phyloP scores from a whole-genome alignment of 2,113 vertebrate genomes.

The Oplegnathus fasciatus region DNA sequence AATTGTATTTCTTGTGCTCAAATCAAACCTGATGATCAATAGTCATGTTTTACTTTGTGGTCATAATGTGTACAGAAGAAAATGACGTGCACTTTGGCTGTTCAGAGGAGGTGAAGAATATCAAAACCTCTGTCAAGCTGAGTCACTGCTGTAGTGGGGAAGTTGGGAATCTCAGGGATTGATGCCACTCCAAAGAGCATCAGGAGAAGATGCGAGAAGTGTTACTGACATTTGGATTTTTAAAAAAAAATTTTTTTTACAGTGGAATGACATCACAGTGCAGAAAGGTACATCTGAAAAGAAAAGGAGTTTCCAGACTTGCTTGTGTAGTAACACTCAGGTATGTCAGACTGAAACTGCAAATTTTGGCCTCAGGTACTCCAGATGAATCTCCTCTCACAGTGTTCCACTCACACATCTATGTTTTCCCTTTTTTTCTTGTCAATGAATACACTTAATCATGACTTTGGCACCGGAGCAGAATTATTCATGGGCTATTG shows the following conservation, averaged over 20 bases:
- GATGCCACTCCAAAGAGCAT: background rate
- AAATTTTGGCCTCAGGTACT: constrained; percentile 1
- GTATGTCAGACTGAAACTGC: background rate
- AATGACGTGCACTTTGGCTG: background rate
- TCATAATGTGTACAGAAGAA: background rate
- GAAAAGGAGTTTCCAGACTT: background rate
- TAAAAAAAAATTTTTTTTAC: background rate
- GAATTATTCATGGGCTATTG: constrained; percentile 83
- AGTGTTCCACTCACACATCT: constrained; percentile 53
- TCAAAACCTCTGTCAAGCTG: background rate
- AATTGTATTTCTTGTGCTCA: background rate
- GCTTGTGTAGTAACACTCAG: background rate
- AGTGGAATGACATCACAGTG: background rate
- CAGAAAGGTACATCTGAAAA: background rate
- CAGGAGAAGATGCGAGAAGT: background rate
- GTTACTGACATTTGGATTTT: background rate
- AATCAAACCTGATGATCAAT: background rate
- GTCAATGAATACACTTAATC: constrained; percentile 73
- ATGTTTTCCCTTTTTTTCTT: constrained; percentile 65
- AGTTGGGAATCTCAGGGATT: background rate
- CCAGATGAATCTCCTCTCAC: constrained; percentile 34
- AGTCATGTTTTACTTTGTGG: background rate
- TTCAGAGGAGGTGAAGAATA: too few species aligned
- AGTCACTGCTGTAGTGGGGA: background rate
- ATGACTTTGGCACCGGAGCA: constrained; percentile 65